phyloP scores from a whole-genome alignment of 1,140 invertebrate genomes.

The Trichonephila inaurata region DNA sequence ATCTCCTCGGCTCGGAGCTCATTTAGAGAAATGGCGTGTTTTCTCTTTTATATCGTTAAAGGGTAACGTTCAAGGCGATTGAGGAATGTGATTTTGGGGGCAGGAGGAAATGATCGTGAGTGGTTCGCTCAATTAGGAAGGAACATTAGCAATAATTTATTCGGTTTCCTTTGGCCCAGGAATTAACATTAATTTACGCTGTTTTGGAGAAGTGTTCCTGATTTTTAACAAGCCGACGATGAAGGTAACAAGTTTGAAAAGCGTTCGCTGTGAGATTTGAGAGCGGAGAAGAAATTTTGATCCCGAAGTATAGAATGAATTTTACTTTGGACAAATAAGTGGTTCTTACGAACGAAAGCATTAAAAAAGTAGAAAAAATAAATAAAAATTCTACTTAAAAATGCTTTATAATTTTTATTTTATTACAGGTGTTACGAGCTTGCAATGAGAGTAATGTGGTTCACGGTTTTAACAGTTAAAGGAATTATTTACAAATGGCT shows the following conservation, averaged over 20 bases:
- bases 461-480: too few species aligned
- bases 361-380: too few species aligned
- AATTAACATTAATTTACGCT: conserved; percentile 51
- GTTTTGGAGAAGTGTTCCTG: neutral
- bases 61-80: conserved; percentile 11
- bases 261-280: neutral
- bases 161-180: neutral
- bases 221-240: neutral
- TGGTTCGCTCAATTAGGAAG: conserved; percentile 31
- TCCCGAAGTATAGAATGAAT: too few species aligned
- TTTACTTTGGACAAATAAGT: too few species aligned
- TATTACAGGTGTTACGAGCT: too few species aligned
- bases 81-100: conserved; percentile 11
- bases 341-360: too few species aligned
- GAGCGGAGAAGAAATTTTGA: too few species aligned
- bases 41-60: neutral
- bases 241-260: neutral
- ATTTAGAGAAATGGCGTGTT: conserved; percentile 13
- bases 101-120: neutral
- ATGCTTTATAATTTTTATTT: too few species aligned
- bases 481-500: too few species aligned
- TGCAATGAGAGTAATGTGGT: too few species aligned
- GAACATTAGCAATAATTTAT: conserved; percentile 39
- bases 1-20: neutral
- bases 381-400: too few species aligned